Percentiles rank a stretch among this genome's conserved stretches.
Evolutionary conservation across 1,140 invertebrate genomes (phyloP).

Genomic region (Chymomyza costata): DNA sequence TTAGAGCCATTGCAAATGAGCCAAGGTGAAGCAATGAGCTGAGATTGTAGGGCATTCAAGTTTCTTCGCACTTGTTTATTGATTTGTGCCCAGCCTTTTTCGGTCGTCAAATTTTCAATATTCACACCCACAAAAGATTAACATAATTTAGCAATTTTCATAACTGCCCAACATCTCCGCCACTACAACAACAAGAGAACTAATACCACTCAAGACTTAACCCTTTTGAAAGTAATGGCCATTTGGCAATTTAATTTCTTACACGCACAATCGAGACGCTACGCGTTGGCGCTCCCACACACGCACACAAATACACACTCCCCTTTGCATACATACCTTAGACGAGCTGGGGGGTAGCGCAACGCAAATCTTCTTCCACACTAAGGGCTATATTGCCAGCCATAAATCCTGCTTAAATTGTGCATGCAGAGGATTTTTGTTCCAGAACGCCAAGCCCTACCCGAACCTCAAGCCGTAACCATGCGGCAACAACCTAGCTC

Average conservation of each 20-base stretch:
- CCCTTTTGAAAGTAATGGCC: constrained; percentile 61
- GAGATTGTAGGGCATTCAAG: background rate
- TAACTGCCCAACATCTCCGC: constrained; percentile 50
- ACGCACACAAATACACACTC: background rate
- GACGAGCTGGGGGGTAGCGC: no score
- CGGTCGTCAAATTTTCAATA: constrained; percentile 47
- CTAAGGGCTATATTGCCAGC: constrained; percentile 59
- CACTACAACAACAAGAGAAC: no score
- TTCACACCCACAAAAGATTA: constrained; percentile 46
- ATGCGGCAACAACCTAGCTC: background rate
- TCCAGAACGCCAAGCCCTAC: constrained; percentile 49
- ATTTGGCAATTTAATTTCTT: constrained; percentile 71
- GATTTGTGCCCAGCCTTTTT: constrained; percentile 14
- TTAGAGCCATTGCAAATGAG: constrained; percentile 22
- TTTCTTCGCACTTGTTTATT: no score
- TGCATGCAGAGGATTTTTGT: constrained; percentile 73
- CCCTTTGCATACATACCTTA: background rate
- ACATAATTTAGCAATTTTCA: constrained; percentile 65
- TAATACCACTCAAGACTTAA: constrained; percentile 28
- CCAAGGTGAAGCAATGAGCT: background rate
- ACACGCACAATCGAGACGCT: constrained; percentile 64
- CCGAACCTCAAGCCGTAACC: constrained; percentile 2
- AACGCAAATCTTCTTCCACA: constrained; percentile 37
- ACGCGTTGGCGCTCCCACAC: constrained; percentile 18
- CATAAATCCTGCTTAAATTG: constrained; percentile 73